Evolutionary conservation across 2,113 vertebrate genomes (phyloP).

Genomic region (Leucosticte australis): DNA sequence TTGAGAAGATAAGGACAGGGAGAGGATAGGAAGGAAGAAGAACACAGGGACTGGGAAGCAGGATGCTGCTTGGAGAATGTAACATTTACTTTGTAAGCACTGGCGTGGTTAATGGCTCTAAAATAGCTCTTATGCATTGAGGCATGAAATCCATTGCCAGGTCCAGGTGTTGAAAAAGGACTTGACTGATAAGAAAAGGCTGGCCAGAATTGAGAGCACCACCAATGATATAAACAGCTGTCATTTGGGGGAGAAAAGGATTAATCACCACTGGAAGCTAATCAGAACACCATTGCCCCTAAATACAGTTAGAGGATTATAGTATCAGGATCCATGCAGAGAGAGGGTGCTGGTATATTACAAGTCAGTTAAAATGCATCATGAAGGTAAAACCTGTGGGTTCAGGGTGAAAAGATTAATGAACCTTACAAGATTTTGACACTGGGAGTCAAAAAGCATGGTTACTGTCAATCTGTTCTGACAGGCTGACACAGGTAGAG

Average conservation of each 20-base stretch:
- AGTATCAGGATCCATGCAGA: background rate
- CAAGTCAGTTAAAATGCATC: background rate
- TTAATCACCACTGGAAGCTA: constrained; percentile 39
- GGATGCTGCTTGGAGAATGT: background rate
- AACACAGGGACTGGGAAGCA: background rate
- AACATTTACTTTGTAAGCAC: background rate
- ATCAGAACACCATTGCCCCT: constrained; percentile 11
- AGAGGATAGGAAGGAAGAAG: background rate
- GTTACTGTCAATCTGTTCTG: background rate
- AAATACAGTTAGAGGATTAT: background rate
- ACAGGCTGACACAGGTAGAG: background rate
- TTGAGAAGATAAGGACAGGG: background rate
- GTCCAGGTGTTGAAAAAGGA: constrained; percentile 55
- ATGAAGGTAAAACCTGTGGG: background rate
- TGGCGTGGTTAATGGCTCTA: background rate
- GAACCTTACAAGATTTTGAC: background rate
- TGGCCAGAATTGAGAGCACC: background rate
- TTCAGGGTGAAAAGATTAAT: background rate
- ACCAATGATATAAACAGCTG: constrained; percentile 55
- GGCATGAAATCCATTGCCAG: constrained; percentile 54
- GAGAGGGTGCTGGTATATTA: background rate
- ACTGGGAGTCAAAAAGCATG: background rate
- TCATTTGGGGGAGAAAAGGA: background rate
- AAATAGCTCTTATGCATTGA: constrained; percentile 41
- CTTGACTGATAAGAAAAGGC: constrained; percentile 47